Base-by-base conservation (phyloP, 1,140 invertebrate genomes). In the Zaprionus gabonicus region DNA sequence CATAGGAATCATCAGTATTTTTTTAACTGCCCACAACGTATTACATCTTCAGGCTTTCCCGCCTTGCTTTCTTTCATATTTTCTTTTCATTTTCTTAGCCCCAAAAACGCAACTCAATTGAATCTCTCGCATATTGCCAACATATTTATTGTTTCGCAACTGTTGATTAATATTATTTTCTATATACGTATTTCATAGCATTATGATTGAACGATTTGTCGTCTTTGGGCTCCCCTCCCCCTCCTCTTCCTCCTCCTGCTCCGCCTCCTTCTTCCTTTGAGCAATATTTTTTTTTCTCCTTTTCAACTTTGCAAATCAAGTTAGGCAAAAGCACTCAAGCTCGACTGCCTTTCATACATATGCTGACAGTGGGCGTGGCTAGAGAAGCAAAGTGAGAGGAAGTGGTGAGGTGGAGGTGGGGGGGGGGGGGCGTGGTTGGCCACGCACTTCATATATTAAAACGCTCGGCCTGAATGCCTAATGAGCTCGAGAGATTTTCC, bases 401-500 rank as follows among this genome's bases (percentile, higher is more conserved):
- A 23, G 23, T 2, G 23, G 23, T 1, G 23, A 23, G 23, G 23
- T 2, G 23, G 23, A 20, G 20, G 20, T 20, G 57, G 28, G 5
- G 23, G 10, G 28, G 5, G 23, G 10, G 34, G 34, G 77, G 62
- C 56, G 36, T 44, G 46, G 57, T 70, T 44, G 27, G 38, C 73
- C 31, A 71, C 28, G 62, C 56, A 70, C 71, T 78, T 68, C 74
- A 73, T 71, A 81, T 78, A 88, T 87, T 72, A 66, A 75, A 56
- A 68, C 78, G 65, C 62, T 69, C 60, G 69, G 69, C 51, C 65
- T 80, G 80, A 83, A 87, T 87, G 81, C 71, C 69, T 79, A 87
- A 87, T 87, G 81, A 88, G 82, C 79, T 58, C 55, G 51, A 66
- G 56, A 72, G 57, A 84, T 90, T 88, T 51, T 51, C 46, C 46